A percentile compares a stretch with the other conserved stretches of the same genome.
Evolutionary conservation across 1,140 invertebrate species (phyloP).

Genomic region (Mycetomoellerius zeteki): DNA sequence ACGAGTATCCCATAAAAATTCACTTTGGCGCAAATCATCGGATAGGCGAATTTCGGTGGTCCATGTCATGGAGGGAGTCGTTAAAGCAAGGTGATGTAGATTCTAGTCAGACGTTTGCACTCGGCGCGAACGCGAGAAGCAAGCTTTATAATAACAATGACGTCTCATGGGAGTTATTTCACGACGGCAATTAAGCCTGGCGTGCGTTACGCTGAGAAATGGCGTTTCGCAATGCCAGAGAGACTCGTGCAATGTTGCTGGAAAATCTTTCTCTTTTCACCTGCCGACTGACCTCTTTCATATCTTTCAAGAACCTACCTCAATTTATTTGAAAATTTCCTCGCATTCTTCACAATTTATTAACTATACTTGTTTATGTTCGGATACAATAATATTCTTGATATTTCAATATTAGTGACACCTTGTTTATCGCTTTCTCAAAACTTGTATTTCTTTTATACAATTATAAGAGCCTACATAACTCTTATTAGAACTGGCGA

Average conservation of each 20-base stretch:
- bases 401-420: neutral
- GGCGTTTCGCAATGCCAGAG: conserved; percentile 40
- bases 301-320: neutral
- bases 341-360: neutral
- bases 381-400: neutral
- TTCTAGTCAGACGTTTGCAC: conserved; percentile 31
- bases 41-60: conserved; percentile 22
- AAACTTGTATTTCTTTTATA: neutral
- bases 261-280: conserved; percentile 43
- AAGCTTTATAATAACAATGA: conserved; percentile 75
- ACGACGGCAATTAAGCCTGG: conserved; percentile 69
- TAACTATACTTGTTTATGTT: neutral
- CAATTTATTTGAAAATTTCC: neutral
- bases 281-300: conserved; percentile 23
- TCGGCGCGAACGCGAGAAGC: conserved; percentile 22
- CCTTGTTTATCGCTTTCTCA: neutral
- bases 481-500: neutral
- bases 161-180: conserved; percentile 72
- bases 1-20: conserved; percentile 32
- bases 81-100: conserved; percentile 42
- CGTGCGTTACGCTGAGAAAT: conserved; percentile 65
- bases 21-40: conserved; percentile 10
- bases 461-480: neutral
- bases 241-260: conserved; percentile 28
- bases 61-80: neutral